Base-by-base conservation (phyloP, 2,113 vertebrate species). In the Chauna torquata region DNA sequence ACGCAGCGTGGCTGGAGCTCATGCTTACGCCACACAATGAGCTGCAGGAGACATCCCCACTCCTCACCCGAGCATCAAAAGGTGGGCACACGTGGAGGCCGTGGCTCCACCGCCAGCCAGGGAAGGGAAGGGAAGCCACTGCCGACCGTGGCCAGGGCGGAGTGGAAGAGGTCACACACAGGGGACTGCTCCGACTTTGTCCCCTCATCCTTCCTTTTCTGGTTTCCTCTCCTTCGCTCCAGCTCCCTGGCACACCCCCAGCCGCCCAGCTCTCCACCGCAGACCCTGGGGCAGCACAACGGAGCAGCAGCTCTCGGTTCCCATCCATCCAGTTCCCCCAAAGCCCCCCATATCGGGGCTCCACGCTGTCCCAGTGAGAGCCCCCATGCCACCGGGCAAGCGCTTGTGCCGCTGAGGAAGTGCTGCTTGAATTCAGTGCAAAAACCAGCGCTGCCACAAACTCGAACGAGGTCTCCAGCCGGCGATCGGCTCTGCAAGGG, bases 341-440 rank as follows among this genome's bases (percentile, higher is more conserved):
- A 8, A 44, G 25, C 4, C 5, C 25, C 49, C 6, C 20, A 34
- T 54, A 13, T 4, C 16, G 12, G 38, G 32, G 40, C 42, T 4
- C 49, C 72, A 30, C 1, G 1, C 22, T 4, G 1, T 42, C 18
- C 71, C 55, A 3, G 4, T 0, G 3, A 13, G 44, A 50, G 0
- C 8, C 17, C 57, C n/a, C 58, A 10, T 7, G 36, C 92, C 71
- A 2, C 14, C 12, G 2, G 0, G 74, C 44, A 3, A 1, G 11
- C 6, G 8, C 38, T 59, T 2, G 3, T 0, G 6, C 44, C 9
- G 14, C 85, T 7, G 68, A 24, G 30, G 79, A 12, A 5, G 17
- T 2, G 7, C 86, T 15, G 57, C 93, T 90, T 12, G 7, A 64
- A 91, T 55, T 15, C 68, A 66, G 94, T 2, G 4, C 83, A 61